phyloP scores from a whole-genome alignment of 2,888 invertebrate species.

The Lasioglossum calceatum region DNA sequence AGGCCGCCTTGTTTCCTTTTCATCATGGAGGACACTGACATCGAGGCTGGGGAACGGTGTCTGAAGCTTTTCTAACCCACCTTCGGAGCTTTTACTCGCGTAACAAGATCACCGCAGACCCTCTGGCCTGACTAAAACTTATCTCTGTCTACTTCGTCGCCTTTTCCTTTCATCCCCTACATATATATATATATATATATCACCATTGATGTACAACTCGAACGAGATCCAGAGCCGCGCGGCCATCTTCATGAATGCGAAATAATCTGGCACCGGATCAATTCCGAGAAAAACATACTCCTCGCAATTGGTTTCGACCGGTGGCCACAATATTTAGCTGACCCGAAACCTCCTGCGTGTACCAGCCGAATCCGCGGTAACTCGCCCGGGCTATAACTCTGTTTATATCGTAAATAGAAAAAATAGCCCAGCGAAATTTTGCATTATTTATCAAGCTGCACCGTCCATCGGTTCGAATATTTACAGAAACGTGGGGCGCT shows the following conservation, averaged over 20 bases:
- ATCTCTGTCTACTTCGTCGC: constrained; percentile 47
- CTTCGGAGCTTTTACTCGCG: constrained; percentile 47
- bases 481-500: too few relatives aligned
- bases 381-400: too few relatives aligned
- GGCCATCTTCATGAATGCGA: constrained; percentile 34
- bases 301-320: neutral
- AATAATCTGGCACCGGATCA: constrained; percentile 39
- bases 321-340: neutral
- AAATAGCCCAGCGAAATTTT: too few relatives aligned
- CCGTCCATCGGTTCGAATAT: too few relatives aligned
- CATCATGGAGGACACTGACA: constrained; percentile 30
- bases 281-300: neutral
- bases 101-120: constrained; percentile 57
- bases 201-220: constrained; percentile 4
- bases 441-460: too few relatives aligned
- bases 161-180: neutral
- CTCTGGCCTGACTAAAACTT: constrained; percentile 47
- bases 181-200: constrained; percentile 8
- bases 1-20: constrained; percentile 44
- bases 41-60: constrained; percentile 2
- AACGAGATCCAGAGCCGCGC: constrained; percentile 9
- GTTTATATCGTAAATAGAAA: too few relatives aligned
- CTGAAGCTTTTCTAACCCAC: constrained; percentile 49
- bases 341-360: neutral
- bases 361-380: too few relatives aligned